These are phyloP conservation scores for Anhinga rufa DNA, from an alignment of 2,113 vertebrate species.

Conservation along the genomic window DNA sequence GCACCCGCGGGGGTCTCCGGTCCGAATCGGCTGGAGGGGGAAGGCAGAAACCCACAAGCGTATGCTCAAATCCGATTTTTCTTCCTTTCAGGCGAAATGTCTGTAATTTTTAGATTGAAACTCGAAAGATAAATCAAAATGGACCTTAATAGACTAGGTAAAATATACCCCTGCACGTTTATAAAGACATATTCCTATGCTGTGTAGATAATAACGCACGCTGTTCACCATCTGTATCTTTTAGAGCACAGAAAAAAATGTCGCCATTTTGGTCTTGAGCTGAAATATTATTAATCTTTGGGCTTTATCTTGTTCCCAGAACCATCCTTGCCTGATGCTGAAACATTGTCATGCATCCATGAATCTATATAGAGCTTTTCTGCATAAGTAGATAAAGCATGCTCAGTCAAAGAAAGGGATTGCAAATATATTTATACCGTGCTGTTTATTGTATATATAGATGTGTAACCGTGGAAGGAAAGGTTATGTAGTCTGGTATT, in stretches of 20 bases:
- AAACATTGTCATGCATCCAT: background rate
- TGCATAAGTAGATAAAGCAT: slow-evolving; percentile 46
- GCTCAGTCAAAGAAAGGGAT: background rate
- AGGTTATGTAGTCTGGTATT: background rate
- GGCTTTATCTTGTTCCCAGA: slow-evolving; percentile 44
- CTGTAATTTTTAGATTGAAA: slow-evolving; percentile 41
- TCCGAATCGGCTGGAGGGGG: background rate
- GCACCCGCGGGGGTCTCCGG: background rate
- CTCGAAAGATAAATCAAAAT: slow-evolving; percentile 33
- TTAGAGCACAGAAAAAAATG: slow-evolving; percentile 61
- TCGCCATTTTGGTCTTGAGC: slow-evolving; percentile 75
- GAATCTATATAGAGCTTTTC: slow-evolving; percentile 13
- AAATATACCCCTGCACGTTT: slow-evolving; percentile 30
- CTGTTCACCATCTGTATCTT: slow-evolving; percentile 57
- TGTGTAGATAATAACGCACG: slow-evolving; percentile 20
- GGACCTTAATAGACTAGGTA: slow-evolving; percentile 35
- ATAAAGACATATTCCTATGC: slow-evolving; percentile 30
- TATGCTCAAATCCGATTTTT: slow-evolving; percentile 9
- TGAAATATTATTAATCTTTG: slow-evolving; percentile 69
- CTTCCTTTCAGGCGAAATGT: slow-evolving; percentile 12
- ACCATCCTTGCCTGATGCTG: slow-evolving; percentile 9
- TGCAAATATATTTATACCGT: background rate
- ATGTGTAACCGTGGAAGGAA: background rate
- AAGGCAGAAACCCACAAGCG: background rate
- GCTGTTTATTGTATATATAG: background rate